Conservation (phyloP, 1,140 invertebrate genomes). For the Aphis craccivora region DNA sequence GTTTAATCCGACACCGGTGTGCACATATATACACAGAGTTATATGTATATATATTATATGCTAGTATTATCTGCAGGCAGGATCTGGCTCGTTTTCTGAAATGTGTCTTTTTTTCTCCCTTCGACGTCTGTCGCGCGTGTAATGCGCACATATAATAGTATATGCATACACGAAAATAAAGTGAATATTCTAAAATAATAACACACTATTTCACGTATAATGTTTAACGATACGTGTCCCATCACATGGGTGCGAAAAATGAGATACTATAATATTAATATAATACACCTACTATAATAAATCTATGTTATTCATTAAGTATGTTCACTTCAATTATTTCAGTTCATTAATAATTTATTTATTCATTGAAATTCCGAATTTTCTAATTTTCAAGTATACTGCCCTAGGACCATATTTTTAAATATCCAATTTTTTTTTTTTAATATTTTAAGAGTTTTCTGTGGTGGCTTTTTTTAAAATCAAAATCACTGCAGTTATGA, state of each 20-base stretch:
- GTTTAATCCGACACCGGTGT: not conserved
- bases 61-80: not conserved
- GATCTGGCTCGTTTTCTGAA: not conserved
- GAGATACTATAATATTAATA: not conserved
- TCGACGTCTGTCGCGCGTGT: not conserved
- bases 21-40: not conserved
- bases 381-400: no score
- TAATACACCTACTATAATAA: no score
- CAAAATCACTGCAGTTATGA: no score
- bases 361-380: no score
- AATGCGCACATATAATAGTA: not conserved
- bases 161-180: not conserved
- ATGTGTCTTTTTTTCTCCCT: not conserved
- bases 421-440: no score
- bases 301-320: no score
- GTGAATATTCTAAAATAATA: not conserved
- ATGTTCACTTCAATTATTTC: no score
- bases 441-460: no score
- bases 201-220: no score
- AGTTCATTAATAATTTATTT: no score
- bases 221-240: not conserved
- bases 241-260: not conserved
- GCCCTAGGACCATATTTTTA: no score
- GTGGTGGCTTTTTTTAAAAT: no score
- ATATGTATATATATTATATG: not conserved